phyloP scores from a whole-genome alignment of 2,113 vertebrate genomes.

The Recurvirostra avosetta region DNA sequence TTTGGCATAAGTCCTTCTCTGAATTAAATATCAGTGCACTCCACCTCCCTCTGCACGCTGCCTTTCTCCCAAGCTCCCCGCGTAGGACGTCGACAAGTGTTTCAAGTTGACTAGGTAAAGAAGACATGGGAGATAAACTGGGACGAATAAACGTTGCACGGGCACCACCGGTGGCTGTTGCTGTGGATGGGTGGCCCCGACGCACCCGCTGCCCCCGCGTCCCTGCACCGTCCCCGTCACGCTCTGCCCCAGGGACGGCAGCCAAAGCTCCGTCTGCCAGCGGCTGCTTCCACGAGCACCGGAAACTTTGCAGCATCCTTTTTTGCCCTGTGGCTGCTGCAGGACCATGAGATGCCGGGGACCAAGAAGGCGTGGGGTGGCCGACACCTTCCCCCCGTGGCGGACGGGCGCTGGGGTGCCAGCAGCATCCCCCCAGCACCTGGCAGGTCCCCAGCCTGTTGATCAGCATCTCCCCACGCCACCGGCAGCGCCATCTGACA shows the following conservation, averaged over 20 bases:
- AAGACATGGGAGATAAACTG: neutral
- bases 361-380: fast-evolving
- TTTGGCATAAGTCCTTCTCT: neutral
- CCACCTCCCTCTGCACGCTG: neutral
- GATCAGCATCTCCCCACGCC: fast-evolving
- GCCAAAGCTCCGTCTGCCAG: neutral
- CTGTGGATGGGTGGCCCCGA: neutral
- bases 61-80: neutral
- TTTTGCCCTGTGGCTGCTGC: fast-evolving
- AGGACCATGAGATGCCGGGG: fast-evolving
- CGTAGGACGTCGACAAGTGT: neutral
- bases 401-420: fast-evolving
- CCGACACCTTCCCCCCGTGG: no score
- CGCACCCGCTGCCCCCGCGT: neutral
- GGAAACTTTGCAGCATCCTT: neutral
- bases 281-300: fast-evolving
- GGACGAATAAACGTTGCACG: fast-evolving
- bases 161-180: neutral
- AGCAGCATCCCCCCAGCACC: neutral
- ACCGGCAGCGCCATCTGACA: neutral
- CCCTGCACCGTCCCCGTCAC: neutral
- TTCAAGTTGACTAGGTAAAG: neutral
- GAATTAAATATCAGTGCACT: neutral
- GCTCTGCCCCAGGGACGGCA: neutral
- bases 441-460: neutral